phyloP scores from a whole-genome alignment of 1,140 invertebrate species.

The Drosophila willistoni region DNA sequence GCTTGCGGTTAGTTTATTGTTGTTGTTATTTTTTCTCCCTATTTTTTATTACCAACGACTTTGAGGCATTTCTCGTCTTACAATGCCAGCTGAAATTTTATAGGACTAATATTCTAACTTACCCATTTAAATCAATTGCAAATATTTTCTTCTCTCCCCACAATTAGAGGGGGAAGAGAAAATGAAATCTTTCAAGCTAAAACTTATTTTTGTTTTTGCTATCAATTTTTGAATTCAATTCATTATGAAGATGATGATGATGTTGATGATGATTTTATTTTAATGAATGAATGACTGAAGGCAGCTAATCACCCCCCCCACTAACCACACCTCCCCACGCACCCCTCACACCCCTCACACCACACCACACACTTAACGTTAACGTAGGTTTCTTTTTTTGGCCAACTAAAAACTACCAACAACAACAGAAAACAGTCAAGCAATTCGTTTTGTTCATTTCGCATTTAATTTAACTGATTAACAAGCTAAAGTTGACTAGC shows the following conservation, averaged over 20 bases:
- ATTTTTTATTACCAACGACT: conserved; percentile 54
- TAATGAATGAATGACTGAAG: conserved; percentile 71
- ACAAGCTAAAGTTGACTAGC: conserved; percentile 50
- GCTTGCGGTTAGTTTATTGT: conserved; percentile 61
- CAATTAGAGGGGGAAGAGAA: too few relatives aligned
- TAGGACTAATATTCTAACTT: background rate
- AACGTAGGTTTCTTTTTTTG: background rate
- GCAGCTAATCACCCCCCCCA: conserved; percentile 47
- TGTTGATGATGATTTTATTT: conserved; percentile 18
- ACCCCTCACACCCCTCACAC: too few relatives aligned
- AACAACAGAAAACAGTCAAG: background rate
- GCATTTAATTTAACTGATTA: conserved; percentile 81
- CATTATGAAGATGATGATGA: background rate
- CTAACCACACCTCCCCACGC: too few relatives aligned
- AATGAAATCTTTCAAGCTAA: too few relatives aligned
- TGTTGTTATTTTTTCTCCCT: background rate
- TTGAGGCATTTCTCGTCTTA: conserved; percentile 74
- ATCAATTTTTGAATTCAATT: background rate
- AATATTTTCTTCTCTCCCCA: too few relatives aligned
- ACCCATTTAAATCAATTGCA: too few relatives aligned
- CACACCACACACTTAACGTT: conserved; percentile 53
- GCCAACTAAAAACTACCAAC: conserved; percentile 46
- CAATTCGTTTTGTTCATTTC: conserved; percentile 80
- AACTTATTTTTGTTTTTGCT: too few relatives aligned
- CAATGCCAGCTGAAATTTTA: conserved; percentile 26